Evolutionary conservation across 2,113 vertebrate species (phyloP).

Genomic region (Protobothrops flavoviridis): DNA sequence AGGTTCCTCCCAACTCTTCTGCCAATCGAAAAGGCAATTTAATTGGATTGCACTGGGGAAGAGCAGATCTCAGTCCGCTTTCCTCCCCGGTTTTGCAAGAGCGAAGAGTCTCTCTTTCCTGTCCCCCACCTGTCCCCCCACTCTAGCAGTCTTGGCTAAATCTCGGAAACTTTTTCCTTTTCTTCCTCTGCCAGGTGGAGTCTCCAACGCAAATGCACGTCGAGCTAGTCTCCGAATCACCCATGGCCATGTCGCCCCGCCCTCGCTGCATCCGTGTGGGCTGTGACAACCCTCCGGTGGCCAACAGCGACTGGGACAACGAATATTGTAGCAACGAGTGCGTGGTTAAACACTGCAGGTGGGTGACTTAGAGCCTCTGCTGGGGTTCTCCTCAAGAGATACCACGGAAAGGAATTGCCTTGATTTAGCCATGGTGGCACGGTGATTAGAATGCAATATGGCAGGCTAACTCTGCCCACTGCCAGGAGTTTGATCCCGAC

Average conservation of each 20-base stretch:
- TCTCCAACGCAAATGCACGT: slow-evolving; percentile 82
- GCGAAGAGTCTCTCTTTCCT: background rate
- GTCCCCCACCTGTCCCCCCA: background rate
- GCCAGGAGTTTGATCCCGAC: no score
- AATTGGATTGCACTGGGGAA: background rate
- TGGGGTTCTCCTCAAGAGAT: background rate
- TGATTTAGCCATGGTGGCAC: no score
- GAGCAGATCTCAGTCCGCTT: background rate
- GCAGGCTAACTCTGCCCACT: no score
- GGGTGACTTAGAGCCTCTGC: background rate
- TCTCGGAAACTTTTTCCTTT: background rate
- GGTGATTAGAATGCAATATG: no score
- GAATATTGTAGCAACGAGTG: slow-evolving; percentile 93
- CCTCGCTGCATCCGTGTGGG: slow-evolving; percentile 84
- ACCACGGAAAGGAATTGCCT: background rate
- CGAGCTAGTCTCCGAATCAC: slow-evolving; percentile 78
- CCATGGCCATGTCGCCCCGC: slow-evolving; percentile 64
- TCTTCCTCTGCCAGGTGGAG: slow-evolving; percentile 57
- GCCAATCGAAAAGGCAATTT: background rate
- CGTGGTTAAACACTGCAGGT: slow-evolving; percentile 91
- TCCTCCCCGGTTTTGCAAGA: background rate
- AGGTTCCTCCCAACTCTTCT: background rate
- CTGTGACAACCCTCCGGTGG: slow-evolving; percentile 82
- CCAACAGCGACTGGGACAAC: slow-evolving; percentile 88
- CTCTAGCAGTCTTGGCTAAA: no score